A percentile compares a stretch with the other conserved stretches of the same genome.
Conservation (phyloP, 1,140 invertebrate species). For the Tetragnatha versicolor region DNA sequence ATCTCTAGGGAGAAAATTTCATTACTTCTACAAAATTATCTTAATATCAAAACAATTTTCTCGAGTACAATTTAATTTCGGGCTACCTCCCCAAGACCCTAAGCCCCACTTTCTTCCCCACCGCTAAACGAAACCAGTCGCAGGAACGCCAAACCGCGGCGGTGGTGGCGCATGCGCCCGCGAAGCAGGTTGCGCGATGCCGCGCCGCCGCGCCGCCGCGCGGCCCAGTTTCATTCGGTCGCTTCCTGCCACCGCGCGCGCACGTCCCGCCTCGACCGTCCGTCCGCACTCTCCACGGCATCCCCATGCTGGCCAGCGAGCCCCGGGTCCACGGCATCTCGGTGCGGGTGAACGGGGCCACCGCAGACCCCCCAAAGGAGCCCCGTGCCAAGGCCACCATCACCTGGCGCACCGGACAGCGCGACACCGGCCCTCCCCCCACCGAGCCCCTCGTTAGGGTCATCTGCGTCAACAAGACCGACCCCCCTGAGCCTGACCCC, state of each 20-base stretch:
- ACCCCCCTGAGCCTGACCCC: slow-evolving; percentile 23
- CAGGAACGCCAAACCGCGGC: slow-evolving; percentile 21
- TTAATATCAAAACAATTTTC: too few species aligned
- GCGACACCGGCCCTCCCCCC: background rate
- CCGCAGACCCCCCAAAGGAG: slow-evolving; percentile 6
- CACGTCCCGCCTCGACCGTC: background rate
- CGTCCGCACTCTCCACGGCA: background rate
- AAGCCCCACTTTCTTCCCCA: background rate
- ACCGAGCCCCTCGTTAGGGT: slow-evolving; percentile 24
- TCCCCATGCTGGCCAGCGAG: slow-evolving; percentile 48
- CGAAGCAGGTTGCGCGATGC: slow-evolving; percentile 4
- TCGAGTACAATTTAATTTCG: too few species aligned
- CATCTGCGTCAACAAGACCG: slow-evolving; percentile 14
- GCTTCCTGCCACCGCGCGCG: background rate
- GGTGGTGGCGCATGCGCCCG: slow-evolving; percentile 26
- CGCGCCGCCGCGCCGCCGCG: background rate
- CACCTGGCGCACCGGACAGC: slow-evolving; percentile 50
- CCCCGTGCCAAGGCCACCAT: slow-evolving; percentile 44
- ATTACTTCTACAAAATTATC: too few species aligned
- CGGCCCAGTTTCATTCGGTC: background rate
- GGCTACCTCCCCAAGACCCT: too few species aligned
- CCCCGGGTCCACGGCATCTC: slow-evolving; percentile 48
- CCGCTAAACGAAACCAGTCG: background rate
- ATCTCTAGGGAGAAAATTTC: too few species aligned
- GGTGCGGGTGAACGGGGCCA: slow-evolving; percentile 44